Evolutionary conservation across 2,797 vertebrate genomes (phyloP), one percentile per base, ranked within the genome.

Genomic region (Pampus argenteus): DNA sequence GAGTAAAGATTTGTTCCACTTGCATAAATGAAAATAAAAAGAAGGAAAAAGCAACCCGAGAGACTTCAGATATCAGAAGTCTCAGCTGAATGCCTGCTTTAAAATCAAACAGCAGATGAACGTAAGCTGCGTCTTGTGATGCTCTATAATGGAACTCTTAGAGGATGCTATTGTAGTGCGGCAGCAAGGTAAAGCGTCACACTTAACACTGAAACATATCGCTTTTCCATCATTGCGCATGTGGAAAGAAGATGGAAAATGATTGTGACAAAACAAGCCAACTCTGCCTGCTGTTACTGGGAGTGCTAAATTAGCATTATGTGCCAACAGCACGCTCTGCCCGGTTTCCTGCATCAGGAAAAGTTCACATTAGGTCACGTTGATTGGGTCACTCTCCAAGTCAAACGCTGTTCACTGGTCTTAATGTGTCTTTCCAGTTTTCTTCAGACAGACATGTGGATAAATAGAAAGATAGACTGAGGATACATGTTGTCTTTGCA

Each of bases 331-430:
- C 68, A 42, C 58, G 4, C 44, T 84, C 80, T 79, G 85, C 82
- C 75, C 52, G 52, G 52, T 77, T 88, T 71, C 48, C 79, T 76
- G 74, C 74, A 79, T 76, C 55, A 61, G 79, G 63, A 75, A 47
- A 47, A 57, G 70, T 82, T 88, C 58, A 71, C 69, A 86, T 82
- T 78, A 86, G 84, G 81, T 77, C 71, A 54, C 70, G 87, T 79
- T 76, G 88, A 89, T 81, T 22, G 42, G 82, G 74, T 78, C 78
- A 72, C 25, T 69, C 49, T 22, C 48, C 56, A 47, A 68, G 87
- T 73, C 74, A 70, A 56, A 71, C 56, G 26, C 56, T 36, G 57
- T 80, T 81, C 77, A 83, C 77, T 64, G 59, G 74, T 78, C 59
- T 18, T 55, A 78, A 82, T 80, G 40, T 66, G 9, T 65, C 28